phyloP scores from a whole-genome alignment of 2,797 vertebrate genomes.

The Synanceia verrucosa region DNA sequence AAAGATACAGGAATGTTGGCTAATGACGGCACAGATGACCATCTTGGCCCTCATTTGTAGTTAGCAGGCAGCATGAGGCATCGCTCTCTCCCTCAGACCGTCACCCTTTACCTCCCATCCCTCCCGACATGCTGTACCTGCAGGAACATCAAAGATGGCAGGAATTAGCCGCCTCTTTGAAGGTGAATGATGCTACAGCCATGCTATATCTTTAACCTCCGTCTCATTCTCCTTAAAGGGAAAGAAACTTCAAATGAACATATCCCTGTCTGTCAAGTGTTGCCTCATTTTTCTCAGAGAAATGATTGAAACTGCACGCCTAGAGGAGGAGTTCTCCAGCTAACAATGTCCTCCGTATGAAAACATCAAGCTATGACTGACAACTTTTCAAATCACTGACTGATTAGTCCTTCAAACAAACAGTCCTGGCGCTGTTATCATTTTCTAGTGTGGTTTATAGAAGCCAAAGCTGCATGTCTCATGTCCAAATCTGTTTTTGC shows the following conservation, averaged over 20 bases:
- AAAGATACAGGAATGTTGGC: conserved; percentile 53
- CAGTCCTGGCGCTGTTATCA: background rate
- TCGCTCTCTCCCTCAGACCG: conserved; percentile 16
- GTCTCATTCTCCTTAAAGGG: conserved; percentile 21
- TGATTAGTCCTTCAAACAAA: conserved; percentile 1
- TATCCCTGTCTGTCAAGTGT: conserved; percentile 25
- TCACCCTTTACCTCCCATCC: conserved; percentile 38
- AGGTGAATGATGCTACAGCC: conserved; percentile 38
- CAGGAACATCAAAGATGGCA: conserved; percentile 52
- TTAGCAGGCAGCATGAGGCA: conserved; percentile 37
- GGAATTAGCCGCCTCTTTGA: conserved; percentile 55
- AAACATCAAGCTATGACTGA: conserved; percentile 4
- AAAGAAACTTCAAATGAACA: conserved; percentile 38
- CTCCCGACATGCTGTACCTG: conserved; percentile 33
- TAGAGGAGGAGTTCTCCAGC: background rate
- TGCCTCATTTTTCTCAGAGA: conserved; percentile 22
- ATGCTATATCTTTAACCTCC: conserved; percentile 47
- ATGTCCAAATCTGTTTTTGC: conserved; percentile 27
- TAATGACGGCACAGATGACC: conserved; percentile 63
- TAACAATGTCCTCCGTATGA: background rate
- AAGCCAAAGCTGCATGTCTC: conserved; percentile 16
- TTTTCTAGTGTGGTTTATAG: background rate
- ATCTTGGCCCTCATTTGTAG: conserved; percentile 50
- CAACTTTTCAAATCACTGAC: conserved; percentile 7
- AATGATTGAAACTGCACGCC: no score